These are phyloP conservation scores for Erethizon dorsatum DNA, from an alignment of 2,797 vertebrate genomes.

Conservation along the genomic window DNA sequence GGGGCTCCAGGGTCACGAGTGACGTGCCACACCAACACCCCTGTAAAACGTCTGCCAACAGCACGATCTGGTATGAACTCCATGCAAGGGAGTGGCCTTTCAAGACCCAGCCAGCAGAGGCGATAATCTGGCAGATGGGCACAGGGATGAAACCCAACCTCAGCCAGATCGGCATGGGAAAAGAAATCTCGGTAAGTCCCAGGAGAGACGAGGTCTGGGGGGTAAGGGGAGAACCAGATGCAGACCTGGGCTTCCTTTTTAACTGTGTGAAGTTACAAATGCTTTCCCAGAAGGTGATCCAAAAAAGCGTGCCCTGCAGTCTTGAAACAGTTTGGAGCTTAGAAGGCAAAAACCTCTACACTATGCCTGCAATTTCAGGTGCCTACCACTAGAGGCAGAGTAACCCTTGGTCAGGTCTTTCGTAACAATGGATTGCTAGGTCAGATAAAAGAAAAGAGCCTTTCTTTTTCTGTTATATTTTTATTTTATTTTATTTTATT, in stretches of 20 bases:
- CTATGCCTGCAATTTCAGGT: slow-evolving; percentile 66
- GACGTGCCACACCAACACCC: not conserved
- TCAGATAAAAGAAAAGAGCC: not conserved
- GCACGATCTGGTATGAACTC: slow-evolving; percentile 99
- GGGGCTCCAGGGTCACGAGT: not conserved
- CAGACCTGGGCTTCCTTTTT: not conserved
- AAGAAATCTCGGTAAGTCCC: slow-evolving; percentile 97
- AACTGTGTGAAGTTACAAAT: not conserved
- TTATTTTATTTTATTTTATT: no score
- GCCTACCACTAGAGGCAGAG: not conserved
- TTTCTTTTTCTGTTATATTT: slow-evolving; percentile 17
- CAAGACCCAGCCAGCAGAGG: slow-evolving; percentile 98
- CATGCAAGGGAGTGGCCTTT: slow-evolving; percentile 99
- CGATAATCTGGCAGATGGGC: slow-evolving; percentile 99
- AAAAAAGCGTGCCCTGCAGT: not conserved
- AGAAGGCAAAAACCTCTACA: not conserved
- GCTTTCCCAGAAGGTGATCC: not conserved
- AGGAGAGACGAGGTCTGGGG: rapidly evolving
- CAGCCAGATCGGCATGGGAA: slow-evolving; percentile 98
- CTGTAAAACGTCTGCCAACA: slow-evolving; percentile 84
- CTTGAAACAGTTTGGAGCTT: not conserved
- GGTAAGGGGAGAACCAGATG: not conserved
- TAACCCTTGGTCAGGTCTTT: not conserved
- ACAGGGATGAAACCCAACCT: slow-evolving; percentile 98
- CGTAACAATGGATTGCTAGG: not conserved